Percentiles rank a stretch among this genome's conserved stretches.
These are phyloP conservation scores for Cyprinodon tularosa DNA, from an alignment of 2,113 vertebrate genomes.

Conservation along the genomic window DNA sequence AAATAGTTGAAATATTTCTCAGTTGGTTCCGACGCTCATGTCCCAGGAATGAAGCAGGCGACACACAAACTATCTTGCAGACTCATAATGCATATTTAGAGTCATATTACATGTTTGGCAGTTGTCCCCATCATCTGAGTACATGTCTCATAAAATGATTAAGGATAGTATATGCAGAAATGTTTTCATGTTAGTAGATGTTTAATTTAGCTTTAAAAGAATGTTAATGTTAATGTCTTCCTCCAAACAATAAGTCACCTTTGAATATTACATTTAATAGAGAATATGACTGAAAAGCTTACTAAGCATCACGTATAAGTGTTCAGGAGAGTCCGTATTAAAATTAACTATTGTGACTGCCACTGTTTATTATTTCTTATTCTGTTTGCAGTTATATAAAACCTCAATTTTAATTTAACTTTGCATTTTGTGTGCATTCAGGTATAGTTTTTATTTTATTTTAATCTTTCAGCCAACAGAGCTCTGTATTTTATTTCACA, in stretches of 20 bases:
- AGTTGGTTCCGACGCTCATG: slow-evolving; percentile 18
- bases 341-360: slow-evolving; percentile 32
- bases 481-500: slow-evolving; percentile 12
- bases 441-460: slow-evolving; percentile 44
- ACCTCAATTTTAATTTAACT: slow-evolving; percentile 45
- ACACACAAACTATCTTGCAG: background rate
- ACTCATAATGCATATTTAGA: background rate
- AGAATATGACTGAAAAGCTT: slow-evolving; percentile 25
- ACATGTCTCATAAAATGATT: background rate
- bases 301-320: slow-evolving; percentile 25
- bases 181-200: background rate
- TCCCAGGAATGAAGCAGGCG: slow-evolving; percentile 4
- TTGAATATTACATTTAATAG: slow-evolving; percentile 12
- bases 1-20: slow-evolving; percentile 42
- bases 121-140: background rate
- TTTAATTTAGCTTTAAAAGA: background rate
- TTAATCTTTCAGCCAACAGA: slow-evolving; percentile 39
- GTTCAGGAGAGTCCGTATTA: slow-evolving; percentile 26
- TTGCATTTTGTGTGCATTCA: slow-evolving; percentile 40
- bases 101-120: background rate
- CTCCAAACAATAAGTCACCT: background rate
- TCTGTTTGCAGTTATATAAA: slow-evolving; percentile 33
- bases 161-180: background rate
- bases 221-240: background rate
- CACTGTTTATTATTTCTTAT: background rate